phyloP scores from a whole-genome alignment of 2,113 vertebrate genomes.

The Argyrosomus japonicus region DNA sequence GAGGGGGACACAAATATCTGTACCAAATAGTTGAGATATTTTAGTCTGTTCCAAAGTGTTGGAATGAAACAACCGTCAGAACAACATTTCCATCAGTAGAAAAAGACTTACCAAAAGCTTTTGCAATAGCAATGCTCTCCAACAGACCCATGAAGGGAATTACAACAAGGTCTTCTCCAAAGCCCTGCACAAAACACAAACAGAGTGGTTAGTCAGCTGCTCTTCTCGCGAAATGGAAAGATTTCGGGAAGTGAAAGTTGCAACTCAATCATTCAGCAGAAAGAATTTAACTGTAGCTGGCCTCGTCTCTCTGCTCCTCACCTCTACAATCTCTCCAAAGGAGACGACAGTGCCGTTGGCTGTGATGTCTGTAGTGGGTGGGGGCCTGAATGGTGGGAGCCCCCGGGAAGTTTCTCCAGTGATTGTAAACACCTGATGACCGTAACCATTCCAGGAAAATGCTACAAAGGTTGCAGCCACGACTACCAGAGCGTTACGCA shows the following conservation, averaged over 20 bases:
- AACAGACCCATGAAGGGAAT: slow-evolving; percentile 94
- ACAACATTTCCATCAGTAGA: too few relatives aligned
- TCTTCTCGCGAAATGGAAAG: not conserved
- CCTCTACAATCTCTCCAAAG: slow-evolving; percentile 89
- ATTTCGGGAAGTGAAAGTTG: slow-evolving; percentile 35
- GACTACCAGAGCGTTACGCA: slow-evolving; percentile 92
- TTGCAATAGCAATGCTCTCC: slow-evolving; percentile 94
- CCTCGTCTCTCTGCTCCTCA: slow-evolving; percentile 59
- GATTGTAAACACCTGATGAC: slow-evolving; percentile 86
- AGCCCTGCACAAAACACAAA: slow-evolving; percentile 81
- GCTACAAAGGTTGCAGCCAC: slow-evolving; percentile 89
- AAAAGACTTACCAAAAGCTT: slow-evolving; percentile 90
- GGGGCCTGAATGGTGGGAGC: slow-evolving; percentile 85
- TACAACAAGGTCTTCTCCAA: slow-evolving; percentile 90
- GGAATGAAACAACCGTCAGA: not conserved
- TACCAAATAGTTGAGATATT: not conserved
- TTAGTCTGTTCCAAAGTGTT: not conserved
- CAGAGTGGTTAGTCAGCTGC: not conserved
- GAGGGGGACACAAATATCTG: not conserved
- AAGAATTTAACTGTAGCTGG: not conserved
- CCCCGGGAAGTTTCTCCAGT: slow-evolving; percentile 88
- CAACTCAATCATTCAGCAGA: not conserved
- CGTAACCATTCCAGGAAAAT: slow-evolving; percentile 87
- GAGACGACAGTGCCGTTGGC: slow-evolving; percentile 85
- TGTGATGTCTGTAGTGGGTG: slow-evolving; percentile 83